These are phyloP conservation scores for Struthidea cinerea DNA, from an alignment of 2,113 vertebrate genomes.

Conservation along the genomic window DNA sequence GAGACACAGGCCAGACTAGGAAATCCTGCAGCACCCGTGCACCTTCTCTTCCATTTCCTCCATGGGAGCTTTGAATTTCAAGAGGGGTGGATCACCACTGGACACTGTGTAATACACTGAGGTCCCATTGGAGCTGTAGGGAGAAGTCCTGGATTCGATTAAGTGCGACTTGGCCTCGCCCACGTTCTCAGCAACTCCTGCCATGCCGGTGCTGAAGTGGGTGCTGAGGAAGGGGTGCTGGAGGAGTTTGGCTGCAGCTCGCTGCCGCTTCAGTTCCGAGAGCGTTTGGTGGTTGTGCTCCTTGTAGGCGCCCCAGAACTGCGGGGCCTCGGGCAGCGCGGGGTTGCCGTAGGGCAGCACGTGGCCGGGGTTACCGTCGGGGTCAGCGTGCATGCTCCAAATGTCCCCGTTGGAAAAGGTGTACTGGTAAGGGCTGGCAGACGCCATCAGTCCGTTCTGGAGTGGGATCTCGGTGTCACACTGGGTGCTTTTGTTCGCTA, in stretches of 20 bases:
- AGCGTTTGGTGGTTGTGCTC: conserved; percentile 85
- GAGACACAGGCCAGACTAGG: conserved; percentile 67
- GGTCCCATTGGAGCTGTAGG: conserved; percentile 89
- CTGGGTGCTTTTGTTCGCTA: conserved; percentile 73
- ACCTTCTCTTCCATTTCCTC: conserved; percentile 87
- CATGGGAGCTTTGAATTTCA: conserved; percentile 90
- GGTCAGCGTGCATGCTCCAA: conserved; percentile 65
- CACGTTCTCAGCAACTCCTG: conserved; percentile 65
- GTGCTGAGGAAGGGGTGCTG: conserved; percentile 87
- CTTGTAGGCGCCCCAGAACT: conserved; percentile 77
- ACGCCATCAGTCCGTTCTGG: conserved; percentile 74
- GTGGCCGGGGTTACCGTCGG: conserved; percentile 57
- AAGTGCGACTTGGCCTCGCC: conserved; percentile 82
- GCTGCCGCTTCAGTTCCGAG: conserved; percentile 92
- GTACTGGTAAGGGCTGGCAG: conserved; percentile 72
- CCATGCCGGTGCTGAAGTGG: conserved; percentile 79
- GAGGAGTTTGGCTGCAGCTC: conserved; percentile 88
- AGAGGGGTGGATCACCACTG: conserved; percentile 91
- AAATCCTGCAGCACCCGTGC: conserved; percentile 89
- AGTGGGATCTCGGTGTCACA: conserved; percentile 76
- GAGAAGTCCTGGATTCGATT: conserved; percentile 79
- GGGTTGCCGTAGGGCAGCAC: conserved; percentile 55
- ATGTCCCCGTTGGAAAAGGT: conserved; percentile 71
- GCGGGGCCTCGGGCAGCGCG: conserved; percentile 45
- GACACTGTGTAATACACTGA: conserved; percentile 89